A percentile compares a stretch with the other conserved stretches of the same genome.
These are phyloP conservation scores for Temnothorax longispinosus DNA, from an alignment of 1,140 invertebrate genomes.

Conservation along the genomic window DNA sequence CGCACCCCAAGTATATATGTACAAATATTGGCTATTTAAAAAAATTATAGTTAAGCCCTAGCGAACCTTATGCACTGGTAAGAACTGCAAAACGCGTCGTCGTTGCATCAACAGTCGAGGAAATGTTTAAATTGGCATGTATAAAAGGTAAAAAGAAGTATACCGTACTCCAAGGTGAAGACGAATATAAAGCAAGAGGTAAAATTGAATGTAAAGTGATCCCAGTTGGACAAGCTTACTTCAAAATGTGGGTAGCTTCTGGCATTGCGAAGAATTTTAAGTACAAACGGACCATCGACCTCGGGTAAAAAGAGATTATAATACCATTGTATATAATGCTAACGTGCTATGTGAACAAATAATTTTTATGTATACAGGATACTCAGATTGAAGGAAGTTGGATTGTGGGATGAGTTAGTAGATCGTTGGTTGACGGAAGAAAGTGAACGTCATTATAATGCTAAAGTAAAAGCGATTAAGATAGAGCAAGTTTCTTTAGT, in stretches of 20 bases:
- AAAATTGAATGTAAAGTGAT: conserved; percentile 45
- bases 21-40: not conserved
- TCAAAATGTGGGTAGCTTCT: conserved; percentile 19
- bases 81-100: not conserved
- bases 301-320: conserved; percentile 44
- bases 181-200: conserved; percentile 36
- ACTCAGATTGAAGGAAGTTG: conserved; percentile 69
- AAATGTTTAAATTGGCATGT: conserved; percentile 59
- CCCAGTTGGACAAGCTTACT: not conserved
- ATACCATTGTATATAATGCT: not conserved
- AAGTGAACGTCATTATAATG: not conserved
- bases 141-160: not conserved
- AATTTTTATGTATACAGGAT: conserved; percentile 50
- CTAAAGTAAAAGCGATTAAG: conserved; percentile 23
- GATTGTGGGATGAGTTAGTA: conserved; percentile 57
- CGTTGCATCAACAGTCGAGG: not conserved
- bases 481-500: conserved; percentile 67
- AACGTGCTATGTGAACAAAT: not conserved
- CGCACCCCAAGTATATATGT: not conserved
- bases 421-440: conserved; percentile 58
- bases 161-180: conserved; percentile 30
- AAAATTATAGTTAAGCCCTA: no score
- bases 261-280: conserved; percentile 62
- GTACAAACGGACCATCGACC: conserved; percentile 65
- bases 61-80: not conserved